Evolutionary conservation across 1,140 invertebrate genomes (phyloP).

Genomic region (Ceratina calcarata): DNA sequence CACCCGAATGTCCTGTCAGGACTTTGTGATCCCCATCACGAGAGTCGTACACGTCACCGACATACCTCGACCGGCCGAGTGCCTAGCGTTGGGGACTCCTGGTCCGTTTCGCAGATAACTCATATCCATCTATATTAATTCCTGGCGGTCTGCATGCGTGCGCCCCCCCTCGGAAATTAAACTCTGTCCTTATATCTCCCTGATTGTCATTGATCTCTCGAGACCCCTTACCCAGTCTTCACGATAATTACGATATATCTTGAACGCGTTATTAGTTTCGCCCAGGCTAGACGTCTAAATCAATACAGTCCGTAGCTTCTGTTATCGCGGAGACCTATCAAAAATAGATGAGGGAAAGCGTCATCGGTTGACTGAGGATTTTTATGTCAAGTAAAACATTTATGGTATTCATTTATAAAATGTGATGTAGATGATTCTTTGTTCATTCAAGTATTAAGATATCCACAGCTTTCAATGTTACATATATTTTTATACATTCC

Average conservation of each 20-base stretch:
- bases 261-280: conserved; percentile 37
- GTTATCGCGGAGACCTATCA: neutral
- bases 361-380: neutral
- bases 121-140: conserved; percentile 77
- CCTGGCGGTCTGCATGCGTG: conserved; percentile 54
- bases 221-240: conserved; percentile 37
- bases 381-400: no score
- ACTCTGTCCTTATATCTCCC: conserved; percentile 54
- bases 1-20: conserved; percentile 74
- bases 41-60: conserved; percentile 76
- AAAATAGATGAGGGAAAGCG: neutral
- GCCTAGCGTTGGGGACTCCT: neutral
- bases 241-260: conserved; percentile 39
- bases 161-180: conserved; percentile 63
- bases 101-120: conserved; percentile 68
- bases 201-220: conserved; percentile 57
- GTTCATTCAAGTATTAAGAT: no score
- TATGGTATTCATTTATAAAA: no score
- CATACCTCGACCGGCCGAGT: conserved; percentile 57
- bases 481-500: no score
- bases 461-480: no score
- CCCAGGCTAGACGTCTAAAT: neutral
- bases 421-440: no score
- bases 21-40: conserved; percentile 71
- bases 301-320: neutral